phyloP scores from a whole-genome alignment of 2,888 invertebrate genomes.

The Papilio gigon region DNA sequence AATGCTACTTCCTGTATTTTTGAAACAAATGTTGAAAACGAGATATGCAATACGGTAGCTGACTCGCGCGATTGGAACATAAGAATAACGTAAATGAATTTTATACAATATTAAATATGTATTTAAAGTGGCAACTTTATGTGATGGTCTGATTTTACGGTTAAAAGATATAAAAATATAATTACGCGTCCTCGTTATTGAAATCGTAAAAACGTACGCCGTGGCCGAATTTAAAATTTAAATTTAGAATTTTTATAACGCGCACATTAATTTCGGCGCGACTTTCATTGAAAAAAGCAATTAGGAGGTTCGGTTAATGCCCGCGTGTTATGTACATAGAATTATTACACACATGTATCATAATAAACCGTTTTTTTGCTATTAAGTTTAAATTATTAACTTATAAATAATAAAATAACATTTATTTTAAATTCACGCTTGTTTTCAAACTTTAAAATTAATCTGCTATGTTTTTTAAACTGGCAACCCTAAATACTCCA shows the following conservation, averaged over 20 bases:
- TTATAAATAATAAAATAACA: background rate
- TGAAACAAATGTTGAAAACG: background rate
- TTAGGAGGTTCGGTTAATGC: conserved; percentile 12
- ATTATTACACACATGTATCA: background rate
- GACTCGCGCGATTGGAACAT: conserved; percentile 29
- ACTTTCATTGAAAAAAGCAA: conserved; percentile 31
- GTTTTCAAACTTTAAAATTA: background rate
- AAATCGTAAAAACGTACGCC: conserved; percentile 37
- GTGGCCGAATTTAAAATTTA: conserved; percentile 37
- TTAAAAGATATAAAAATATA: conserved; percentile 40
- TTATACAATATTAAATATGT: conserved; percentile 34
- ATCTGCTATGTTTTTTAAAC: background rate
- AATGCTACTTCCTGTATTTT: too few species aligned
- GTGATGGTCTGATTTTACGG: conserved; percentile 39
- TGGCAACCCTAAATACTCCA: conserved; percentile 32
- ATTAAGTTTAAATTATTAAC: conserved; percentile 3
- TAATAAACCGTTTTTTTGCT: background rate
- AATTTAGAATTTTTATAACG: conserved; percentile 30
- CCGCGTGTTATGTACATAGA: background rate
- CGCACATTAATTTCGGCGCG: conserved; percentile 29
- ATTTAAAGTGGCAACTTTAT: conserved; percentile 31
- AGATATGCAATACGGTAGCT: conserved; percentile 21
- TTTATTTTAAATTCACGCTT: background rate
- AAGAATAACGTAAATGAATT: conserved; percentile 35
- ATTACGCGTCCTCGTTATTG: conserved; percentile 39